A percentile compares a stretch with the other conserved stretches of the same genome.
These are phyloP conservation scores for Aphidoletes aphidimyza DNA, from an alignment of 2,888 invertebrate genomes.

Conservation along the genomic window DNA sequence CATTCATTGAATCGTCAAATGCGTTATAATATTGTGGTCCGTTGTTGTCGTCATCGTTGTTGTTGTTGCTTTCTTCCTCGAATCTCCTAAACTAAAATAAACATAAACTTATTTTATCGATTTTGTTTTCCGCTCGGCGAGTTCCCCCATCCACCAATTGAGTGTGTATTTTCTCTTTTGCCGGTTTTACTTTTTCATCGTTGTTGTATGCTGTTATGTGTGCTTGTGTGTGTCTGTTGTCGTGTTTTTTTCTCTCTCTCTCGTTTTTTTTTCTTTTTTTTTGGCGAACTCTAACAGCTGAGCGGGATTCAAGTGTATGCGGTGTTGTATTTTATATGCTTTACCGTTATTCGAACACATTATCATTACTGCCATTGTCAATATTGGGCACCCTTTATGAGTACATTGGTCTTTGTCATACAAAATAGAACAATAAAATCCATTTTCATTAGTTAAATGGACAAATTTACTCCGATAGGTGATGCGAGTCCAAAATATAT, in stretches of 20 bases:
- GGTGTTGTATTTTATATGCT: conserved; percentile 23
- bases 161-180: not conserved
- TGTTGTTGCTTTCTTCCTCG: conserved; percentile 28
- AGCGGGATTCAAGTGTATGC: not conserved
- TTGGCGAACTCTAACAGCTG: not conserved
- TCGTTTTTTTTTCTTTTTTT: not conserved
- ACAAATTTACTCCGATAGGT: not conserved
- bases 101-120: conserved; percentile 51
- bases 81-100: conserved; percentile 49
- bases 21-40: not conserved
- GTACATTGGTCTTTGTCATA: not conserved
- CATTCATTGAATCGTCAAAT: not conserved
- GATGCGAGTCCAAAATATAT: not conserved
- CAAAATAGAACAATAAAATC: conserved; percentile 2
- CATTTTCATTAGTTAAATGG: not conserved
- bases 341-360: not conserved
- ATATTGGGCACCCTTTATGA: conserved; percentile 24
- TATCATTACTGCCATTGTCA: conserved; percentile 22
- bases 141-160: not conserved
- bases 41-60: not conserved
- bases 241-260: no score
- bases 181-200: conserved; percentile 6
- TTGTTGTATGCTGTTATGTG: not conserved
- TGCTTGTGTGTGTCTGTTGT: no score
- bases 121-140: conserved; percentile 35